Evolutionary conservation across 2,888 invertebrate species (phyloP).

Genomic region (Clusia tigrina): DNA sequence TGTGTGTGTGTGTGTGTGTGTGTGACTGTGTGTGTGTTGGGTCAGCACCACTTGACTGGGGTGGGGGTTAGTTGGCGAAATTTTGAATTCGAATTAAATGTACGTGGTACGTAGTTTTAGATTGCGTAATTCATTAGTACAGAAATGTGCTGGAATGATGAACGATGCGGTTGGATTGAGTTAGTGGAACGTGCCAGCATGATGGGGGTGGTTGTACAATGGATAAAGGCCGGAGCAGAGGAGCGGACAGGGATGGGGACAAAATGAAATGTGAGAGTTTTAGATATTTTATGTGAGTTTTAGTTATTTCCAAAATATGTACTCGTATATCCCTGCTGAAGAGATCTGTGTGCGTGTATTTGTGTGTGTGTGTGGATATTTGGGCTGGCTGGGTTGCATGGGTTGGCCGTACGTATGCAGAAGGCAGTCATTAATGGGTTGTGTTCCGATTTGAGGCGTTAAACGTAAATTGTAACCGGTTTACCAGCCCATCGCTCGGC

Average conservation of each 20-base stretch:
- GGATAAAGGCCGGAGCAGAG: not conserved
- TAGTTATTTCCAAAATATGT: no score
- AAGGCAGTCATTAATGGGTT: no score
- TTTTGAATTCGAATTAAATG: constrained; percentile 60
- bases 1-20: no score
- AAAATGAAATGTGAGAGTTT: not conserved
- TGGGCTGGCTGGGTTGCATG: constrained; percentile 25
- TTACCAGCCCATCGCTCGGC: no score
- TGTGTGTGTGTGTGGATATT: constrained; percentile 5
- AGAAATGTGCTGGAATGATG: constrained; percentile 53
- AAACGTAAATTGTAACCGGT: no score
- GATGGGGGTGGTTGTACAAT: constrained; percentile 10
- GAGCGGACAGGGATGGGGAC: not conserved
- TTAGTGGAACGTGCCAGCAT: no score
- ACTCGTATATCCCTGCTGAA: not conserved
- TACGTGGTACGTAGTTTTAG: constrained; percentile 61
- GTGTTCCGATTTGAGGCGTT: no score
- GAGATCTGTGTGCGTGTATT: constrained; percentile 2
- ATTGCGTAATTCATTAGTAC: constrained; percentile 63
- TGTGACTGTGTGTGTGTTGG: constrained; percentile 31
- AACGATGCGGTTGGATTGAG: constrained; percentile 56
- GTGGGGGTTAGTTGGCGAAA: constrained; percentile 48
- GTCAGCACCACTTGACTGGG: constrained; percentile 8
- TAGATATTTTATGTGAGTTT: no score
- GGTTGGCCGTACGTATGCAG: not conserved